Conservation (phyloP, 23 tunicate genomes). For the Ascidia mentula region DNA sequence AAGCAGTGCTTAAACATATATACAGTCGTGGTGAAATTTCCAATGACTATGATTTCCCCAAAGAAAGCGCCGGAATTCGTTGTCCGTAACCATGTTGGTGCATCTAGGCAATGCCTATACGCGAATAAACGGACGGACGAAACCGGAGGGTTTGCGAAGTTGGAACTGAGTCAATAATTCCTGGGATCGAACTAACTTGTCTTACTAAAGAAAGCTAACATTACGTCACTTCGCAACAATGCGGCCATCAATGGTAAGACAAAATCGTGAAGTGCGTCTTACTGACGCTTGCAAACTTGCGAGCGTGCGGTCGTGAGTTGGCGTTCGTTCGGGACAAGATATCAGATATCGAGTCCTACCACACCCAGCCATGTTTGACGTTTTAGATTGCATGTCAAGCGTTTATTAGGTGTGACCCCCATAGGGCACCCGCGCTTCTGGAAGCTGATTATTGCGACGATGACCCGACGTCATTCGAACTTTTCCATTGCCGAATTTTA, state of each 20-base stretch:
- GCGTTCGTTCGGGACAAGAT: not conserved
- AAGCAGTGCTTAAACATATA: no score
- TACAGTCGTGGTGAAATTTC: no score
- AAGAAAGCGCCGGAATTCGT: no score
- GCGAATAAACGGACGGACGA: not conserved
- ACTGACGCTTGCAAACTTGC: not conserved
- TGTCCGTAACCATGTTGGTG: not conserved
- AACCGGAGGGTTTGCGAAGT: no score
- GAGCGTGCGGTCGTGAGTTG: not conserved
- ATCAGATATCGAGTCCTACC: not conserved
- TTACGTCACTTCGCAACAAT: not conserved
- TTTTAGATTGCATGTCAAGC: not conserved
- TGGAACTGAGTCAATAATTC: not conserved
- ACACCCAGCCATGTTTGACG: not conserved
- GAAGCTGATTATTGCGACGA: no score
- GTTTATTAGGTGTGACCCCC: not conserved
- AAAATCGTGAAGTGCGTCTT: slow-evolving; percentile 1
- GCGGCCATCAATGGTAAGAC: not conserved
- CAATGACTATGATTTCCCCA: no score
- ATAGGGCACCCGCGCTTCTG: no score
- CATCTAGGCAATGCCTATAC: not conserved
- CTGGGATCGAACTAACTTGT: not conserved
- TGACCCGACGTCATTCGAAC: no score
- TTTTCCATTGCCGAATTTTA: not conserved
- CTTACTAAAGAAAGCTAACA: not conserved